Evolutionary conservation across 1,140 invertebrate species (phyloP), one percentile per base, ranked within the genome.

Genomic region (Amyelois transitella): DNA sequence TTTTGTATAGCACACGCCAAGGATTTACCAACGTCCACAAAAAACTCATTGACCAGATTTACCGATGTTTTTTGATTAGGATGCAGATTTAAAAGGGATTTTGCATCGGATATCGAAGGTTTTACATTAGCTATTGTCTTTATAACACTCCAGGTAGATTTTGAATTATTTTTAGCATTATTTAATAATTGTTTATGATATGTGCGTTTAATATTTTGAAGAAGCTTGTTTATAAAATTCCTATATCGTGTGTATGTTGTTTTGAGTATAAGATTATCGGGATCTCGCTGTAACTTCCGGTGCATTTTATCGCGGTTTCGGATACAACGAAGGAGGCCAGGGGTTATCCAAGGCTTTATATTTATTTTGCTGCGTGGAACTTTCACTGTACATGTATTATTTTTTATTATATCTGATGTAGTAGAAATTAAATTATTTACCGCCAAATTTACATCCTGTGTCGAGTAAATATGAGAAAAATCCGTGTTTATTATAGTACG

Each of bases 211-310:
- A 14, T 18, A n/a, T 49, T 52, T 24, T 49, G 48, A 1, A 58
- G n/a, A 0, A 43, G 8, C 2, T 12, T 17, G 3, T 49, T 53
- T 10, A 44, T 53, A 17, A 49, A 58, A 44, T 53, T 59, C 3
- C 57, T 43, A 12, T 53, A 53, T 2, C 57, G 10, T 44, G 6
- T 50, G 24, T 59, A 59, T 4, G 49, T 59, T 8, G 10, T 17
- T 25, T 43, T 53, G 0, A 38, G 6, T 14, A 14, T 14, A n/a
- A 20, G 32, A 51, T 14, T 51, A 20, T 49, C 49, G 45, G 0
- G 49, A 43, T 18, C 45, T 57, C 8, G 12, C 21, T 5, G 22
- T 44, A 7, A 17, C 4, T 51, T 24, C 25, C n/a, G 1, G 32
- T 38, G 32, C 32, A 38, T 18, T 21, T 50, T 14, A 8, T 51